Percentiles rank a stretch among this genome's conserved stretches.
These are phyloP conservation scores for Mixornis gularis DNA, from an alignment of 2,113 vertebrate genomes.

Conservation along the genomic window DNA sequence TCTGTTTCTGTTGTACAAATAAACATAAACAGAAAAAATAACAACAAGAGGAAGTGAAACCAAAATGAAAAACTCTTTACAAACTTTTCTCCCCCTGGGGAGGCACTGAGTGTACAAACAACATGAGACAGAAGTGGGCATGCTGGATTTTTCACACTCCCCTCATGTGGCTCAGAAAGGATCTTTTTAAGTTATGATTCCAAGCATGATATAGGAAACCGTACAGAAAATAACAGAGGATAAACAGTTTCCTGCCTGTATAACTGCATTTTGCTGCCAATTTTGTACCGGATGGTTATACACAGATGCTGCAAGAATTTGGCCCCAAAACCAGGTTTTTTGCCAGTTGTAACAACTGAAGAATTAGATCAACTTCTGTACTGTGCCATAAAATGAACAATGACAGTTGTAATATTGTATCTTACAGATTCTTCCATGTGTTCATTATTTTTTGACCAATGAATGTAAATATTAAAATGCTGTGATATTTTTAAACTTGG, in stretches of 20 bases:
- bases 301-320: conserved; percentile 22
- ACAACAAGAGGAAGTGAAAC: conserved; percentile 30
- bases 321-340: not conserved
- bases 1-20: not conserved
- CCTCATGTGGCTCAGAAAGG: not conserved
- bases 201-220: conserved; percentile 2
- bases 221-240: conserved; percentile 6
- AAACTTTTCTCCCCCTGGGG: not conserved
- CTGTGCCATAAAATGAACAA: conserved; percentile 30
- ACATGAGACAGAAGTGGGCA: not conserved
- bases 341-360: conserved; percentile 38
- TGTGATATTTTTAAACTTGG: conserved; percentile 60
- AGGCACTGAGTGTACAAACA: not conserved
- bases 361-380: conserved; percentile 47
- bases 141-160: not conserved
- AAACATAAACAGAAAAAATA: conserved; percentile 28
- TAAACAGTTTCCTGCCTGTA: conserved; percentile 2
- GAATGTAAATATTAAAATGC: conserved; percentile 51
- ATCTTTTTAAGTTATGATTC: not conserved
- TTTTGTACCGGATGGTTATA: not conserved
- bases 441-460: conserved; percentile 12
- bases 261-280: not conserved
- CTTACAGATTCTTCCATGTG: conserved; percentile 33
- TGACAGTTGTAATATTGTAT: not conserved
- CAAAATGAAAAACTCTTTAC: not conserved